Evolutionary conservation across 2,888 invertebrate species (phyloP), one percentile per base, ranked within the genome.

Genomic region (Amphipyra tragopoginis): DNA sequence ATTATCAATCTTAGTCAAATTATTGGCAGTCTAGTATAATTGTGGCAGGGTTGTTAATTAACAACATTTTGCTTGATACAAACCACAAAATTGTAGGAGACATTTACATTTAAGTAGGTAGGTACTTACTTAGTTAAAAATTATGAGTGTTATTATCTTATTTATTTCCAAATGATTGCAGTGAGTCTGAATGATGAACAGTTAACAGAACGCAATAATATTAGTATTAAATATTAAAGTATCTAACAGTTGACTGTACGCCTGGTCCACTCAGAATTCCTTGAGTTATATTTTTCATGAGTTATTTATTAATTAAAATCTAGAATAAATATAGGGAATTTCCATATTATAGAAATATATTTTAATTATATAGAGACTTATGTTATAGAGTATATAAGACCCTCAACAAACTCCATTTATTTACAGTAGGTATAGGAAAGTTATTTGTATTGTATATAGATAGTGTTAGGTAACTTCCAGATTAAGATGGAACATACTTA

Each of bases 11-110:
- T 36, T 61, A 60, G 14, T 29, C 43, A 36, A 10, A 13, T 42
- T 52, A 40, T 65, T 70, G 69, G 57, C 72, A 65, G 61, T 52
- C 49, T 61, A 71, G 8, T 38, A 38, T 42, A 42, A 47, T 38
- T 72, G 40, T 61, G 56, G 45, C 53, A 72, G 61, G 56, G 45
- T 53, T 34, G 47, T 55, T 29, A 56, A 45, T 36, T 54, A 38
- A 45, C 42, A 10, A 21, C 11, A n/a, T n/a, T 26, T 3, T n/a
- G 6, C 11, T 36, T 36, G 33, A 13, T 26, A 21, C 10, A 38
- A 54, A 36, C 42, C 51, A 42, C 36, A 38, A 11, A 34, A 38
- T 42, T 48, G 44, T 71, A 52, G 43, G 21, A 44, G 38, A 39
- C 34, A 50, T 45, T 13, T 40, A 48, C 34, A 38, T 44, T 26